Evolutionary conservation across 2,113 vertebrate genomes (phyloP).

Genomic region (Oxyura jamaicensis): DNA sequence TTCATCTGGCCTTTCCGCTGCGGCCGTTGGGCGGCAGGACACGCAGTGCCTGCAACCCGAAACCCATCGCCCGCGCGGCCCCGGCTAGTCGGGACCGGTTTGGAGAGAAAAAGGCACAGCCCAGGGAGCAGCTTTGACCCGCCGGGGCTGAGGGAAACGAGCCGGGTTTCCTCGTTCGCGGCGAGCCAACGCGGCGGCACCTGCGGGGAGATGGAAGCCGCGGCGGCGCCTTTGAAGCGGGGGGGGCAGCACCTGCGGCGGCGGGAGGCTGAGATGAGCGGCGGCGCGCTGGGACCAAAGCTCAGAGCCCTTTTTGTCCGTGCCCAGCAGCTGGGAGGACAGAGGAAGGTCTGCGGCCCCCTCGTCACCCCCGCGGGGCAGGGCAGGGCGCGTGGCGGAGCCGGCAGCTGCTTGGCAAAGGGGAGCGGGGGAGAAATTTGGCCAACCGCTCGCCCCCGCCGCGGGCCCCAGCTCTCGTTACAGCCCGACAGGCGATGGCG

Average conservation of each 20-base stretch:
- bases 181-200: neutral
- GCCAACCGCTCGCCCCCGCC: neutral
- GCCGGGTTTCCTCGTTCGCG: neutral
- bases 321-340: neutral
- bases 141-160: neutral
- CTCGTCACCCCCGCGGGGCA: neutral
- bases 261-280: neutral
- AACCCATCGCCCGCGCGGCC: neutral
- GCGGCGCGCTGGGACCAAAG: neutral
- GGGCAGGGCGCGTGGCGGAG: neutral
- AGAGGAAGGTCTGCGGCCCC: neutral
- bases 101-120: neutral
- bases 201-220: neutral
- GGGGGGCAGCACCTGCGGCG: neutral
- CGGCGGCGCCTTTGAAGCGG: neutral
- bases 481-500: accelerated
- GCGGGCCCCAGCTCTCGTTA: neutral
- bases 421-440: neutral
- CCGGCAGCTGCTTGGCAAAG: neutral
- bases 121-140: neutral
- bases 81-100: neutral
- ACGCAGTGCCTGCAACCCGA: neutral
- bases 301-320: neutral
- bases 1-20: neutral
- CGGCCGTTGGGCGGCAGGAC: neutral